A percentile compares a stretch with the other conserved stretches of the same genome.
Conservation (phyloP, 2,797 vertebrate species). For the Clamator glandarius region DNA sequence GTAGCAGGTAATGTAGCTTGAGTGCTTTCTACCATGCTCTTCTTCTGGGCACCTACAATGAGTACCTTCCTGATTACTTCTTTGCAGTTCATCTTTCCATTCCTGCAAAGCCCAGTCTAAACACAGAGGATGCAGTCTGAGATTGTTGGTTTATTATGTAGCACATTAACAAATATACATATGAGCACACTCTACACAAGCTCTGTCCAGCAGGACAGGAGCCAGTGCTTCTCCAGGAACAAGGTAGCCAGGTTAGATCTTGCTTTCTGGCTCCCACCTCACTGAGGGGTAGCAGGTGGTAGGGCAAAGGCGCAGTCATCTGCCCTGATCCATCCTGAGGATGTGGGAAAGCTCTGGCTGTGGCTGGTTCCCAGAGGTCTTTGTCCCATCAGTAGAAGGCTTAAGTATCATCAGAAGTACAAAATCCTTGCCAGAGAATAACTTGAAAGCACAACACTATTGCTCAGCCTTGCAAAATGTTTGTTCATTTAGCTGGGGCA, state of each 20-base stretch:
- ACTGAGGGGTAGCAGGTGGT: neutral
- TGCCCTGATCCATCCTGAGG: neutral
- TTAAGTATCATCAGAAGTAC: neutral
- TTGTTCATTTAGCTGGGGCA: constrained; percentile 10
- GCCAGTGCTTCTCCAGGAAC: neutral
- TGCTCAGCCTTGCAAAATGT: neutral
- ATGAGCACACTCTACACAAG: neutral
- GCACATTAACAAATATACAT: neutral
- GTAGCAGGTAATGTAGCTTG: neutral
- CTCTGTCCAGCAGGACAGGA: neutral
- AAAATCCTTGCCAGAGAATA: constrained; percentile 15
- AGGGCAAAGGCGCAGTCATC: neutral
- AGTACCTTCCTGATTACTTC: neutral
- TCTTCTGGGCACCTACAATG: neutral
- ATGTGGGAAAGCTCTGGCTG: neutral
- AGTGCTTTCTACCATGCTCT: neutral
- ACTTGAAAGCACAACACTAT: neutral
- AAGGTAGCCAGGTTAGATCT: neutral
- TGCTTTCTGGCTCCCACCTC: neutral
- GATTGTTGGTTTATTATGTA: neutral
- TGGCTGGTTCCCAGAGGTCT: neutral
- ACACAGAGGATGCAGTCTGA: neutral
- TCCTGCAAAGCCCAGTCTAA: neutral
- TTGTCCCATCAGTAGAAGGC: neutral
- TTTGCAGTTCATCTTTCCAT: neutral